Evolutionary conservation across 2,888 invertebrate species (phyloP), one percentile per base, ranked within the genome.

Genomic region (Lymantria monacha): DNA sequence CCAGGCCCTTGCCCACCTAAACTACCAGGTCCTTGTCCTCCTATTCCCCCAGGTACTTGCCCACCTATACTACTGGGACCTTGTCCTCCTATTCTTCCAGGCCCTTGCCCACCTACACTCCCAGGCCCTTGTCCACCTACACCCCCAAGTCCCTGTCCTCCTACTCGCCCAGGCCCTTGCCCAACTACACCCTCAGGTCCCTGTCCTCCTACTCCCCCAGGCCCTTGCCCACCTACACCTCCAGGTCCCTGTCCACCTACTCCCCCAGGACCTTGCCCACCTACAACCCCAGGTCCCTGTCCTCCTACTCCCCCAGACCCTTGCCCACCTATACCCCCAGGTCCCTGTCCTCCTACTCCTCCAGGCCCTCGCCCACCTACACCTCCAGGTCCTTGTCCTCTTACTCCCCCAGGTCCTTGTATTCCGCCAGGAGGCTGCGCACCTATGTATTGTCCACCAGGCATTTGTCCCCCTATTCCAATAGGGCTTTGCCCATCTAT

Each of bases 241-340:
- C 43, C 57, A 10, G 54, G 30, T 5, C 50, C 53, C 14, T n/a
- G 41, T 22, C 46, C 36, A 30, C 57, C 53, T 12, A 51, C 46
- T 0, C 49, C 48, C 40, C 54, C 58, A 41, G 57, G 40, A 5
- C 49, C 52, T 11, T 53, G 55, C 0, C 59, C 61, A n/a, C 45
- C 49, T 38, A 51, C 42, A 3, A 51, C 46, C 1, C 43, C 46
- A 1, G 48, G 53, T 15, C 40, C 42, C 36, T 51, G 7, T 3
- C 13, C 44, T 11, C n/a, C 11, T 3, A 13, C 10, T 37, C 37
- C 44, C 11, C 44, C 48, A 14, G 42, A 5, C 9, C 52, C 57
- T 22, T 10, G 42, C 10, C 38, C 41, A 7, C 49, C 48, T 30
- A 49, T 15, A 14, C 22, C 40, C 30, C 51, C 54, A 12, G 47